Base-by-base conservation (phyloP, 1,140 invertebrate genomes). In the Pseudoatta argentina region DNA sequence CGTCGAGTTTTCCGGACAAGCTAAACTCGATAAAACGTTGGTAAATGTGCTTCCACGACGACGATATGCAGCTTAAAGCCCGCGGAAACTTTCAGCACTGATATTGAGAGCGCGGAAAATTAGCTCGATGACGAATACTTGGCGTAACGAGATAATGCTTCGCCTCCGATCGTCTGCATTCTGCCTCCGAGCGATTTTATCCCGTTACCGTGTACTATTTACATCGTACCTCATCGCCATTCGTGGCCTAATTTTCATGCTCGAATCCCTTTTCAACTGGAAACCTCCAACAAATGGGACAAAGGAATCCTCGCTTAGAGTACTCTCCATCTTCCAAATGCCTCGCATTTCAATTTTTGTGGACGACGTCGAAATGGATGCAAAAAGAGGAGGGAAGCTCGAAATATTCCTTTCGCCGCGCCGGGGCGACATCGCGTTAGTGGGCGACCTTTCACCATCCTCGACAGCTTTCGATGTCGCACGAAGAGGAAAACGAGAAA, bases 251-350 rank as follows among this genome's bases (percentile, higher is more conserved):
- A 87, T 87, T 78, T 72, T 12, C 39, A 14, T 4, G 48, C 59
- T 10, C 51, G 30, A 78, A 78, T 59, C 55, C 39, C 63, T 44
- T 72, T 51, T 82, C 59, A 16, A 48, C 61, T 69, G 16, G 77
- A 55, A 63, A 61, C 66, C 39, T 64, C 85, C 55, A 82, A 59
- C 77, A 86, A 86, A 69, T 59, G 85, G 64, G 63, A 71, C 61
- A 71, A 86, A 71, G 75, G 48, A 44, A 69, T 64, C 63, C 39
- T 48, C 73, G 78, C 57, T 61, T 73, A 64, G 72, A 89, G 88
- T 71, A 89, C 66, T 86, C 61, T 87, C 86, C 87, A 86, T 86
- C 90, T 90, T 91, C 86, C 89, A 92, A 92, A 91, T 66, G 88
- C 86, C 67, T 61, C 71, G 90, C 81, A 83, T 83, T 82, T 67